phyloP scores from a whole-genome alignment of 2,113 vertebrate species.

The Cyprinodon brontotheroides region DNA sequence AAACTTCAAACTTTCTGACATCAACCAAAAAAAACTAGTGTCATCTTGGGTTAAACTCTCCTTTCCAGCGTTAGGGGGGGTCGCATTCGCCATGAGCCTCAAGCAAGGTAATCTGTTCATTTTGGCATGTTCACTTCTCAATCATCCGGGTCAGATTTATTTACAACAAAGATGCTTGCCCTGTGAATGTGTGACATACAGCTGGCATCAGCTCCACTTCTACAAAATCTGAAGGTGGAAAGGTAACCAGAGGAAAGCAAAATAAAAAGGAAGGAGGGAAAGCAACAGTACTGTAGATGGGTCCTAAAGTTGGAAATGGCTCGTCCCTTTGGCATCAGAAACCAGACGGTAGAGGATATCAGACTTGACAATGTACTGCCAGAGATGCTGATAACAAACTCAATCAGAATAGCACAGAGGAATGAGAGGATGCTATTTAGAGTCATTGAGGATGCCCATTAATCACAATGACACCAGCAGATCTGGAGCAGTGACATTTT shows the following conservation, averaged over 20 bases:
- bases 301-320: slow-evolving; percentile 56
- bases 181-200: slow-evolving; percentile 59
- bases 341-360: slow-evolving; percentile 34
- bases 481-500: slow-evolving; percentile 23
- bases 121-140: slow-evolving; percentile 58
- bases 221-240: slow-evolving; percentile 53
- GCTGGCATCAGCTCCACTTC: slow-evolving; percentile 57
- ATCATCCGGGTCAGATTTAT: slow-evolving; percentile 65
- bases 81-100: too few relatives aligned
- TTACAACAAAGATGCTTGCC: slow-evolving; percentile 59
- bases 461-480: slow-evolving; percentile 44
- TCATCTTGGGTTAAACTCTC: slow-evolving; percentile 27
- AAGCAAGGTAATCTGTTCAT: slow-evolving; percentile 58
- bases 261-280: slow-evolving; percentile 42
- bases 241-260: slow-evolving; percentile 49
- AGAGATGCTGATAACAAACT: slow-evolving; percentile 33
- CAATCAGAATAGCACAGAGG: slow-evolving; percentile 31
- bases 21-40: slow-evolving; percentile 6
- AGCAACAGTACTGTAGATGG: slow-evolving; percentile 42
- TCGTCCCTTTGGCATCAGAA: slow-evolving; percentile 33
- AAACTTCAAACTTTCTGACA: slow-evolving; percentile 13
- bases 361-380: slow-evolving; percentile 60
- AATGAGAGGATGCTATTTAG: slow-evolving; percentile 37
- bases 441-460: slow-evolving; percentile 36
- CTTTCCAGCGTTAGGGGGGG: slow-evolving; percentile 26